Evolutionary conservation across 2,113 vertebrate species (phyloP), one percentile per base, ranked within the genome.

Genomic region (Nothoprocta perdicaria): DNA sequence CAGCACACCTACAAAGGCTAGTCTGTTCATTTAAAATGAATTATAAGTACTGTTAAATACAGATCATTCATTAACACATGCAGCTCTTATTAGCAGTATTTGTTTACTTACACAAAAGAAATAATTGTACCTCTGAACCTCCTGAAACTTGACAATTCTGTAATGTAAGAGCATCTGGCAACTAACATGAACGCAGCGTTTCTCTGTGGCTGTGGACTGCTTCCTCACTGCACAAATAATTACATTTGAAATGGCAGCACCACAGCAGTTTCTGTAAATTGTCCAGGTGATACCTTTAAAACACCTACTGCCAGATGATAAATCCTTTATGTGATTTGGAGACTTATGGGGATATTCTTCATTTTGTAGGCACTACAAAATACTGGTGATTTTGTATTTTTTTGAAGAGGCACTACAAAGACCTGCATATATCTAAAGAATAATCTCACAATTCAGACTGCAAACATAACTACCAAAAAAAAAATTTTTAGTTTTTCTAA

Each of bases 271-370:
- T 43, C 46, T 46, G 4, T 6, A 0, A 3, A 2, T 5, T 41
- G 14, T 7, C 61, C 55, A 43, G 29, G 40, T 0, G 1, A 33
- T 2, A 58, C 0, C 40, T 41, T 52, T 5, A 33, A 82, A 72
- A 82, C 12, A 19, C 1, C 45, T 31, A 9, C 0, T 1, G 17
- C 10, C 24, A 45, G 57, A 48, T 0, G 2, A 45, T 4, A 53
- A 8, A 12, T 17, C 14, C 19, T 10, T 14, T 10, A 17, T 0
- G 0, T 11, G 29, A 31, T 0, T 24, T 38, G 43, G 57, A 78
- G 13, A 3, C 7, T 35, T 27, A 33, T 29, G 33, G 35, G 23
- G 12, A 7, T 29, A 2, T 18, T 29, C 11, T 40, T 55, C 22
- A 1, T 24, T 69, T 38, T 81, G 61, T 58, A 57, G 23, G 38